phyloP scores from a whole-genome alignment of 2,113 vertebrate genomes.

The Loxodonta africana region DNA sequence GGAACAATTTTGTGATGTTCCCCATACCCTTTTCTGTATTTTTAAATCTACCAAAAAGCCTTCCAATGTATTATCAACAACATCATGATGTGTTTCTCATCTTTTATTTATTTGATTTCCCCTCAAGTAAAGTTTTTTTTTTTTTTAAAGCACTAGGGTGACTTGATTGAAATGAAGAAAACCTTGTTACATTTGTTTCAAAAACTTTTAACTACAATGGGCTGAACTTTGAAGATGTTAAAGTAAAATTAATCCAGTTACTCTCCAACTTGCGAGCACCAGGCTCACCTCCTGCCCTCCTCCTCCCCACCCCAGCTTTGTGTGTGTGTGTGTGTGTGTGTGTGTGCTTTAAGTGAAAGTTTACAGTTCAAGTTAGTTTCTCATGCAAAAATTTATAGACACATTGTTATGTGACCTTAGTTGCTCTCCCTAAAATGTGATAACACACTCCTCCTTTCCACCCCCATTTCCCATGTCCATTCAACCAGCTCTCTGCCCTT shows the following conservation, averaged over 20 bases:
- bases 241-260: background rate
- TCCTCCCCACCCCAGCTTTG: background rate
- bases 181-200: slow-evolving; percentile 9
- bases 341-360: no score
- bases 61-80: slow-evolving; percentile 1
- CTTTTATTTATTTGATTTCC: slow-evolving; percentile 5
- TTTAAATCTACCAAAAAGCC: background rate
- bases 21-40: background rate
- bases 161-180: background rate
- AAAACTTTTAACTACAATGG: background rate
- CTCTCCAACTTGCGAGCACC: background rate
- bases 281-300: background rate
- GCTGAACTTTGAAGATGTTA: background rate
- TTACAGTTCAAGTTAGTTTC: no score
- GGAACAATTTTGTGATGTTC: background rate
- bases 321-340: no score
- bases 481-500: no score
- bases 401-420: no score
- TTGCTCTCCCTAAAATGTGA: no score
- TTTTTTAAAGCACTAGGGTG: background rate
- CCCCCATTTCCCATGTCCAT: no score
- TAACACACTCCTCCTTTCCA: no score
- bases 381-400: no score
- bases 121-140: background rate
- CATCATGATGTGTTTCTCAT: background rate